Conservation (phyloP, 2,888 invertebrate species). For the Scaptomyza flava region DNA sequence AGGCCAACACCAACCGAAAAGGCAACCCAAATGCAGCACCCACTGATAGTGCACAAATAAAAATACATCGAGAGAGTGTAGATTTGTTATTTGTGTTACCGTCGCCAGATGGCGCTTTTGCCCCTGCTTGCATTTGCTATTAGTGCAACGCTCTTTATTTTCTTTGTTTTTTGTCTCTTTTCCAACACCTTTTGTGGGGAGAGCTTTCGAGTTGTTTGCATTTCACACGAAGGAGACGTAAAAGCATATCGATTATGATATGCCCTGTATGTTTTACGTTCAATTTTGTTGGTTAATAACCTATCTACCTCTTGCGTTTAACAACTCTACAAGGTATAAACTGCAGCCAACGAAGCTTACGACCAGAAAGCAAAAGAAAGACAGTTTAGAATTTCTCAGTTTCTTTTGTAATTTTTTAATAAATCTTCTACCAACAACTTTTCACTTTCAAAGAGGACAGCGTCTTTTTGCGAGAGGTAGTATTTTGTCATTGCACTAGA, state of each 20-base stretch:
- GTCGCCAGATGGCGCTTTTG: slow-evolving; percentile 47
- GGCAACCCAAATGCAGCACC: slow-evolving; percentile 50
- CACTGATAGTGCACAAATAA: slow-evolving; percentile 38
- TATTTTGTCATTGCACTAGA: neutral
- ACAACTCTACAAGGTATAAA: neutral
- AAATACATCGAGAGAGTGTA: slow-evolving; percentile 1
- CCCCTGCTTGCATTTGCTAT: slow-evolving; percentile 34
- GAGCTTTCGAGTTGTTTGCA: slow-evolving; percentile 34
- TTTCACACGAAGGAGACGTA: slow-evolving; percentile 29
- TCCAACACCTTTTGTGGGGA: slow-evolving; percentile 12
- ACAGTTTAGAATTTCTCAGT: neutral
- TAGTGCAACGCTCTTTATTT: slow-evolving; percentile 21
- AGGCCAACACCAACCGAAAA: slow-evolving; percentile 46
- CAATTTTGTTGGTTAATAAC: neutral
- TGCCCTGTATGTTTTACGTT: neutral
- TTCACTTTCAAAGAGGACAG: slow-evolving; percentile 4
- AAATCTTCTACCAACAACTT: neutral
- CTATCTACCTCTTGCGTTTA: neutral
- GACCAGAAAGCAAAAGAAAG: neutral
- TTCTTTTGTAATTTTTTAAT: neutral
- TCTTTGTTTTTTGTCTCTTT: slow-evolving; percentile 15
- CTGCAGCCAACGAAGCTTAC: neutral
- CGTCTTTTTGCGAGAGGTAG: neutral
- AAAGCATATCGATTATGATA: neutral
- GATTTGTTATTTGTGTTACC: slow-evolving; percentile 26